Evolutionary conservation across 35 echinoderm and acorn worm genomes (phyloP), one percentile per base, ranked within the genome.

Genomic region (Diadema setosum): DNA sequence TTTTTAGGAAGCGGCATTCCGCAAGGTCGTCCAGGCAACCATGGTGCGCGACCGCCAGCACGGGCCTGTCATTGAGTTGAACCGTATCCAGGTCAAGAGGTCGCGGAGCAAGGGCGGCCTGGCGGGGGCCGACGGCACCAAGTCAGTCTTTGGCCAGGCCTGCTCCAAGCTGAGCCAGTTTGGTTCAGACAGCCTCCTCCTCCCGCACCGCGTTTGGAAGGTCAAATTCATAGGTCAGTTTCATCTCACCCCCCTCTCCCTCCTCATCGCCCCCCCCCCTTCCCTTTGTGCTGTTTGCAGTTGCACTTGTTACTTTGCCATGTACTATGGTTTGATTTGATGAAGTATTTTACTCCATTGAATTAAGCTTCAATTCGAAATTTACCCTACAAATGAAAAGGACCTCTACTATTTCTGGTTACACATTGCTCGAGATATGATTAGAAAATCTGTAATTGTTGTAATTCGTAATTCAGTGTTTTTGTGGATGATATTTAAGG

Each of bases 161-260:
- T 99, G 92, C 67, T 75, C 58, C n/a, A 99, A 99, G 86, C 93
- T 95, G 16, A 92, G 90, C 58, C 85, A 92, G 73, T 99, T 99
- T 94, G 96, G 89, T 5, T 89, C 93, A 17, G 93, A 95, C 15
- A 95, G 89, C 81, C 70, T 99, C 43, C 48, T 99, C 25, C 70
- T 99, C 18, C 96, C 96, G 41, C 96, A 99, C 26, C 81, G 96
- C 18, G 96, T 99, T 5, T 99, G 96, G 96, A 99, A 99, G 75
- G 96, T 99, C 87, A 99, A 99, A 42, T 99, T 99, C 39, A 99
- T 99, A 64, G 96, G 92, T 95, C 16, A 91, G 89, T 85, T 26
- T 45, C 6, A 34, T 27, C 3, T 60, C 30, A 20, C 17, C 21
- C 21, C 57, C 30, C 57, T 60, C 1, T 60, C 17, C 17, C 17